Base-by-base conservation (phyloP, 2,888 invertebrate species). In the Metopia argyrocephala region DNA sequence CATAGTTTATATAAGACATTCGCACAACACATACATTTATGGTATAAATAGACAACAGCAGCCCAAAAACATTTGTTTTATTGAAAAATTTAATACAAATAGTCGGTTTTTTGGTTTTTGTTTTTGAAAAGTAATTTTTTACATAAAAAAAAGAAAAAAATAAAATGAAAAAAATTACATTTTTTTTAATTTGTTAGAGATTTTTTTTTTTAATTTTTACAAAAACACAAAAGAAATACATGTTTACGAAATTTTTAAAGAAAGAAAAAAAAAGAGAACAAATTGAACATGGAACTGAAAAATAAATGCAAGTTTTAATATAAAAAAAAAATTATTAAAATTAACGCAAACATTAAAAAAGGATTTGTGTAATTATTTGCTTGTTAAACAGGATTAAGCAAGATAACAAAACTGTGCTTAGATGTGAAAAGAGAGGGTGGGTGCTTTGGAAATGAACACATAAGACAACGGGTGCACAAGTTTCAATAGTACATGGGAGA, bases 141-240 rank as follows among this genome's bases (percentile, higher is more conserved):
- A 78, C 78, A 78, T 75, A 81, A 78, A 81, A 76, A 74, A 78
- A 78, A 79, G 56, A 74, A 75, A 59, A 70, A 81, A 81, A 78
- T 57, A 68, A 76, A 81, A 78, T 65, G 31, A 74, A 69, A 38
- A 64, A 80, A 65, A 64, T 56, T 28, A 70, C 6, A 15, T 65
- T 70, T 70, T 78, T 25, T 65, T 23, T 65, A 46, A 25, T 21
- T 61, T 78, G 73, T 69, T 46, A 38, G 64, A 28, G 12, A 2
- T 25, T 27, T 7, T 3, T 48, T 64, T 62, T 64, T 70, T 4
- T 9, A 38, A 15, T 12, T 12, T 70, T 31, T 48, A 61, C 59
- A 71, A 23, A 56, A 23, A 21, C 65, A 15, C 7, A 70, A 70
- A 57, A 56, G 23, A 56, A 65, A 66, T 2, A 20, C 66, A 52